These are phyloP conservation scores for Eilema griseolum DNA, from an alignment of 2,888 invertebrate species.

Conservation along the genomic window DNA sequence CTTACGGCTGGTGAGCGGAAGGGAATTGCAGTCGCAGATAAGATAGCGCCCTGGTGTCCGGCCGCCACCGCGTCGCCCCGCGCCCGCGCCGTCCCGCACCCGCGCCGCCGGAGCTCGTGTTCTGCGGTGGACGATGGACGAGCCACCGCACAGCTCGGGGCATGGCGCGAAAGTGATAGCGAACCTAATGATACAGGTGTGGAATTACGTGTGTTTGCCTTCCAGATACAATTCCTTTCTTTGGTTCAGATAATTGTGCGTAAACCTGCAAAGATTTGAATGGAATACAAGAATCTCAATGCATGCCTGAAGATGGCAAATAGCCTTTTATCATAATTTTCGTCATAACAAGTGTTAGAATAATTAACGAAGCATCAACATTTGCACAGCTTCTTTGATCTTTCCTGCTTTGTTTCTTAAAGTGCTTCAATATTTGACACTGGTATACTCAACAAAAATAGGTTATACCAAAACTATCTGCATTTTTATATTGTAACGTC, in stretches of 20 bases:
- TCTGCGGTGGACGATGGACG: no score
- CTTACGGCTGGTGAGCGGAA: conserved; percentile 26
- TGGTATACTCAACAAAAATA: background rate
- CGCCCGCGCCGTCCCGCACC: background rate
- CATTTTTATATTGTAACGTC: background rate
- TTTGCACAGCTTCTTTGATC: background rate
- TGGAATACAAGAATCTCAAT: background rate
- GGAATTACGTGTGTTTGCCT: no score
- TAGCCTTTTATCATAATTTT: no score
- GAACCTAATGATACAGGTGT: background rate
- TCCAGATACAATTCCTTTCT: no score
- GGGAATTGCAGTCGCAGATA: conserved; percentile 34
- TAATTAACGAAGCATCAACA: background rate
- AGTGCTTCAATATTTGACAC: background rate
- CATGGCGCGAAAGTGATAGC: background rate
- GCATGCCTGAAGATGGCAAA: background rate
- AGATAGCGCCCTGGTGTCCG: conserved; percentile 32
- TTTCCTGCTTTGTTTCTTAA: background rate
- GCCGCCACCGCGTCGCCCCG: background rate
- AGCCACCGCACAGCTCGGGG: background rate
- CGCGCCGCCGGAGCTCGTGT: no score
- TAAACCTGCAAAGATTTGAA: background rate
- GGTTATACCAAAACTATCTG: background rate
- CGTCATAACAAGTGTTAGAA: background rate
- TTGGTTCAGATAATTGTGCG: background rate